phyloP scores from a whole-genome alignment of 2,888 invertebrate genomes.

The Patella depressa region DNA sequence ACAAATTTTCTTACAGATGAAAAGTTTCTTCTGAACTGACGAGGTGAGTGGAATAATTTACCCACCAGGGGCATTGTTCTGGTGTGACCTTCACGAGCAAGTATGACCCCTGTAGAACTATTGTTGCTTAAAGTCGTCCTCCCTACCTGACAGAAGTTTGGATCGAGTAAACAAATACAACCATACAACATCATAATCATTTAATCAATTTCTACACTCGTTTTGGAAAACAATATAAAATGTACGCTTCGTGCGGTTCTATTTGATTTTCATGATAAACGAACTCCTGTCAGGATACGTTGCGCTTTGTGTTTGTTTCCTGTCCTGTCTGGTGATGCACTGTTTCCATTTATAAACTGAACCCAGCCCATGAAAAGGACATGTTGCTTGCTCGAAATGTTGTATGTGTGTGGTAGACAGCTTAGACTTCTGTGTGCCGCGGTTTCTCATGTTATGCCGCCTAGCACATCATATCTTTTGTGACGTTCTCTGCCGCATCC shows the following conservation, averaged over 20 bases:
- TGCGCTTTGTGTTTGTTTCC: neutral
- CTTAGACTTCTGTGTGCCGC: slow-evolving; percentile 6
- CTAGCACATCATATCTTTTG: neutral
- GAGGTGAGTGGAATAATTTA: slow-evolving; percentile 47
- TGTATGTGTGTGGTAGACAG: slow-evolving; percentile 5
- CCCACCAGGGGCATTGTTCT: slow-evolving; percentile 39
- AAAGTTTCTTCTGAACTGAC: slow-evolving; percentile 53
- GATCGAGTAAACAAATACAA: no score
- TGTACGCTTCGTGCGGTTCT: neutral
- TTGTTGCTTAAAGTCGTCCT: neutral
- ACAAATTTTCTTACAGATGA: slow-evolving; percentile 51
- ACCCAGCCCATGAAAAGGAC: neutral
- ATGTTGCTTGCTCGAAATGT: slow-evolving; percentile 7
- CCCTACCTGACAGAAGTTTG: neutral
- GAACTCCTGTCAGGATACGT: neutral
- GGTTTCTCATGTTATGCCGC: neutral
- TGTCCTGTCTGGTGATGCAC: slow-evolving; percentile 4
- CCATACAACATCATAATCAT: no score
- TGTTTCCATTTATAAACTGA: neutral
- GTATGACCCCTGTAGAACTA: slow-evolving; percentile 10
- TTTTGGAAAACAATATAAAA: no score
- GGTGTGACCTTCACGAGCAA: slow-evolving; percentile 52
- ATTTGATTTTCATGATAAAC: neutral
- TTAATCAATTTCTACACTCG: no score
- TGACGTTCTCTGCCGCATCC: neutral